Evolutionary conservation across 2,888 invertebrate genomes (phyloP).

Genomic region (Zaprionus bogoriensis): DNA sequence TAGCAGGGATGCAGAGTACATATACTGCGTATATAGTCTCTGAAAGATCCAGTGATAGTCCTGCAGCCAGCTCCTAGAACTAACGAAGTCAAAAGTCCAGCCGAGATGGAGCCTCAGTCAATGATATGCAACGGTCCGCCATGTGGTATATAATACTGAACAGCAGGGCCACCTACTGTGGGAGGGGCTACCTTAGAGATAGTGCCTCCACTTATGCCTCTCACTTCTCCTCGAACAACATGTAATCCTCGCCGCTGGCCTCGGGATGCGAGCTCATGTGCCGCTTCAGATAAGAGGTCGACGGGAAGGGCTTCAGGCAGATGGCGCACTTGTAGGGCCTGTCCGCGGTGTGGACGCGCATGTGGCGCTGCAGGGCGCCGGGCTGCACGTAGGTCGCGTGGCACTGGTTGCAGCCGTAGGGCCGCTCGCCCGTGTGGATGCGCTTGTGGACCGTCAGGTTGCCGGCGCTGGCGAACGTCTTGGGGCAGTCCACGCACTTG

Average conservation of each 20-base stretch:
- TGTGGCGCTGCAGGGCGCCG: conserved; percentile 26
- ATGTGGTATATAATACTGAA: neutral
- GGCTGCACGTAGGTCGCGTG: conserved; percentile 32
- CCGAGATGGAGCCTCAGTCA: neutral
- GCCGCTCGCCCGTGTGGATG: conserved; percentile 26
- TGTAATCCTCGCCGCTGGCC: neutral
- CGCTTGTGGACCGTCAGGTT: conserved; percentile 35
- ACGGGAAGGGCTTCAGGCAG: conserved; percentile 23
- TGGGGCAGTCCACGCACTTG: conserved; percentile 84
- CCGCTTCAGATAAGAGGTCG: conserved; percentile 19
- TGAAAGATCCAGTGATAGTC: neutral
- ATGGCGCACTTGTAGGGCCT: conserved; percentile 27
- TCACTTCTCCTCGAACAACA: neutral
- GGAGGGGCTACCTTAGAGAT: neutral
- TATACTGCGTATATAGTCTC: too few relatives aligned
- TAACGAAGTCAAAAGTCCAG: neutral
- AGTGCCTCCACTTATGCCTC: too few relatives aligned
- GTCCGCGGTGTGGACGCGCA: conserved; percentile 16
- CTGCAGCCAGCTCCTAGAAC: neutral
- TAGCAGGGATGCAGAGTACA: too few relatives aligned
- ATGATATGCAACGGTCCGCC: neutral
- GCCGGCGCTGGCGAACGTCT: conserved; percentile 52
- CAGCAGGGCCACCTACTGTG: neutral
- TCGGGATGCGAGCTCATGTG: conserved; percentile 21
- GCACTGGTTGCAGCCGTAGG: conserved; percentile 34